A percentile compares a stretch with the other conserved stretches of the same genome.
phyloP scores from a whole-genome alignment of 2,888 invertebrate genomes.

The Polyploca ridens region DNA sequence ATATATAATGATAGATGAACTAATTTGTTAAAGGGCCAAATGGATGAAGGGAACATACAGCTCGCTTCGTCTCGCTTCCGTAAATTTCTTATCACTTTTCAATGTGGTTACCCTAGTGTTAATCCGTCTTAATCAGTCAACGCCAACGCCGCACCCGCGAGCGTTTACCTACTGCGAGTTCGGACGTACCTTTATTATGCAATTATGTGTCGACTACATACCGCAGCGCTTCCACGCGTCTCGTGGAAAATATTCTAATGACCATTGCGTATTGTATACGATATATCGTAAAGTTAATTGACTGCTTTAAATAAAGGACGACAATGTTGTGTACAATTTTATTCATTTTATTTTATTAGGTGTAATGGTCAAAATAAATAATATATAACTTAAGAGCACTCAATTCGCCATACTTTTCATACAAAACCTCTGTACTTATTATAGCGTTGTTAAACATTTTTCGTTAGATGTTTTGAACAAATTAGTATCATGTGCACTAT shows the following conservation, averaged over 20 bases:
- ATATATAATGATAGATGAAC: too few species aligned
- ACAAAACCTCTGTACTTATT: too few species aligned
- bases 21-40: too few species aligned
- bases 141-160: conserved; percentile 37
- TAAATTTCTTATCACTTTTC: background rate
- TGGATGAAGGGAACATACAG: too few species aligned
- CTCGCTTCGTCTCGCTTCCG: too few species aligned
- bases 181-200: conserved; percentile 55
- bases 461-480: too few species aligned
- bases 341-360: too few species aligned
- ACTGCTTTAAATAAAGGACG: background rate
- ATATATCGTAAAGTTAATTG: conserved; percentile 1
- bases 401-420: too few species aligned
- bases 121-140: conserved; percentile 73
- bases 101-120: conserved; percentile 43
- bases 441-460: too few species aligned
- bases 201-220: conserved; percentile 43
- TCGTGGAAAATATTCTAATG: conserved; percentile 3
- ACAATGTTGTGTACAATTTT: background rate
- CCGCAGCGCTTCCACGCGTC: conserved; percentile 19
- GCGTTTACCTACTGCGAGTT: conserved; percentile 41
- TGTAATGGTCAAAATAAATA: too few species aligned
- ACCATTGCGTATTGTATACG: background rate
- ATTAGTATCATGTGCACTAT: too few species aligned
- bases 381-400: too few species aligned